These are phyloP conservation scores for Pelmatolapia mariae DNA, from an alignment of 2,113 vertebrate species.

Conservation along the genomic window DNA sequence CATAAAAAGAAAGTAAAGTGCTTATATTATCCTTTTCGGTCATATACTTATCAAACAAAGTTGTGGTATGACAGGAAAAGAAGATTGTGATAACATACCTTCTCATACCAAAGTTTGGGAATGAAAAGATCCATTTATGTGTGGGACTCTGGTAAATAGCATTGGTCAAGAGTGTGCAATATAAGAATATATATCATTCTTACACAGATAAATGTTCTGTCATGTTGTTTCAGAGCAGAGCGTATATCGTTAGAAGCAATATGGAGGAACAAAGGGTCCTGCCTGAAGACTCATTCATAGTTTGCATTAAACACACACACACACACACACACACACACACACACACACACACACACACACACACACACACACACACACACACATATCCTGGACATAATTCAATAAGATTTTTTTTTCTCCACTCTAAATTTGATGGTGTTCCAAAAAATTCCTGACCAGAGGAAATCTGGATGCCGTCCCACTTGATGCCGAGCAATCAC, in stretches of 20 bases:
- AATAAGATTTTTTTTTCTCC: not conserved
- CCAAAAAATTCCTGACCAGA: not conserved
- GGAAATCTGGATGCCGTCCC: not conserved
- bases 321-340: rapidly evolving
- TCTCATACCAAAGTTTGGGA: not conserved
- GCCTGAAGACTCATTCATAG: not conserved
- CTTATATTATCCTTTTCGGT: not conserved
- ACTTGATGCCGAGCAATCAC: not conserved
- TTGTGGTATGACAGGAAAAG: not conserved
- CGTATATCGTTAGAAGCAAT: not conserved
- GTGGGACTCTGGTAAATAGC: not conserved
- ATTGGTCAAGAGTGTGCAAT: not conserved
- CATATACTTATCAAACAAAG: not conserved
- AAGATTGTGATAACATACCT: not conserved
- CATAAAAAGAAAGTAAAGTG: not conserved
- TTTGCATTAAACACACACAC: not conserved
- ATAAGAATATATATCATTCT: not conserved
- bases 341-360: rapidly evolving
- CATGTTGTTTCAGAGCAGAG: not conserved
- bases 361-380: not conserved
- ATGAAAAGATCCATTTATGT: not conserved
- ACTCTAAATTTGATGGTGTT: not conserved
- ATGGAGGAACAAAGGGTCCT: not conserved
- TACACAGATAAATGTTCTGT: not conserved
- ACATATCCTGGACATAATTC: not conserved